These are phyloP conservation scores for Gymnosoma rotundatum DNA, from an alignment of 2,888 invertebrate species.

Conservation along the genomic window DNA sequence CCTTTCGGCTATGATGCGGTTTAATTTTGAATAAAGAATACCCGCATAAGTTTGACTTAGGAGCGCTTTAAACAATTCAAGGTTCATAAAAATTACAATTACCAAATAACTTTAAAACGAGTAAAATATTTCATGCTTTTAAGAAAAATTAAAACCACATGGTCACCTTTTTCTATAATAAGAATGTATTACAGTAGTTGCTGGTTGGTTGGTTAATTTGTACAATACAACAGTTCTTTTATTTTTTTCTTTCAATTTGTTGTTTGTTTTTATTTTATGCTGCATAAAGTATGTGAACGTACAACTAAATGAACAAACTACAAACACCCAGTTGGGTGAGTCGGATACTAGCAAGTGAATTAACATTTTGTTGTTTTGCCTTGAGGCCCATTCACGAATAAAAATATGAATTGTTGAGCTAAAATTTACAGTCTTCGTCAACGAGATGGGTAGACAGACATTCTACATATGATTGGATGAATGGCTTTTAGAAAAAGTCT, in stretches of 20 bases:
- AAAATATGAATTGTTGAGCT: slow-evolving; percentile 70
- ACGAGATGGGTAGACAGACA: slow-evolving; percentile 62
- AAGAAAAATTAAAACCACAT: background rate
- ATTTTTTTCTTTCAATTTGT: slow-evolving; percentile 5
- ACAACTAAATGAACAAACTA: slow-evolving; percentile 12
- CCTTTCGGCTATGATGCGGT: no score
- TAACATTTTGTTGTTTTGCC: slow-evolving; percentile 74
- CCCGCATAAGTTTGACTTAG: no score
- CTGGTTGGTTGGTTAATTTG: slow-evolving; percentile 70
- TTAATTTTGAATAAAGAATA: no score
- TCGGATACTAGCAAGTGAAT: slow-evolving; percentile 73
- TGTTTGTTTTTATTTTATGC: slow-evolving; percentile 19
- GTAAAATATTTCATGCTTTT: background rate
- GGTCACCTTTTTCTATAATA: slow-evolving; percentile 47
- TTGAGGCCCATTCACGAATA: slow-evolving; percentile 73
- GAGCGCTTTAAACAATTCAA: no score
- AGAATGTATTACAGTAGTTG: slow-evolving; percentile 65
- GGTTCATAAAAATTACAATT: no score
- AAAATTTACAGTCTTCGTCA: slow-evolving; percentile 65
- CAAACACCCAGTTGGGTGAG: slow-evolving; percentile 57
- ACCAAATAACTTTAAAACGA: no score
- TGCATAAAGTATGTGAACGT: slow-evolving; percentile 20
- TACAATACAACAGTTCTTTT: slow-evolving; percentile 47
- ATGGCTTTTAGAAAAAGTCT: slow-evolving; percentile 35
- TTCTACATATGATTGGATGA: slow-evolving; percentile 54